Conservation (phyloP, 2,113 vertebrate species). For the Casuarius casuarius region DNA sequence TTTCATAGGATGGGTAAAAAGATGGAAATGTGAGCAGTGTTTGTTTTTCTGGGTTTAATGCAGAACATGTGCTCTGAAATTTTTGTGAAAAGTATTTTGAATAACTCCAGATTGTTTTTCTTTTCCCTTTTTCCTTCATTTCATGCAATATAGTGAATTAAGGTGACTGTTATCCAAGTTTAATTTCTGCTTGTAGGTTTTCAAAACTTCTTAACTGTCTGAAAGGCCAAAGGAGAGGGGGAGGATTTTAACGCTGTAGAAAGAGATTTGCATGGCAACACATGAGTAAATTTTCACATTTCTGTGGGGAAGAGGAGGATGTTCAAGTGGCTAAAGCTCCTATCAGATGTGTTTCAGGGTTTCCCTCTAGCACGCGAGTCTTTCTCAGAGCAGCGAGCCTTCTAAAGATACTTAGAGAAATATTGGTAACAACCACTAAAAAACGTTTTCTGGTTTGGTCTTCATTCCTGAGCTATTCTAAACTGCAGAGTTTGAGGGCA, state of each 20-base stretch:
- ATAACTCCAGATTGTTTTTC: neutral
- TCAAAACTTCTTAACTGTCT: neutral
- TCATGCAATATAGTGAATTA: neutral
- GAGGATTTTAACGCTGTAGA: neutral
- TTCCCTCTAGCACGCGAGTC: neutral
- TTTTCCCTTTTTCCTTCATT: neutral
- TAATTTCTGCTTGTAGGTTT: neutral
- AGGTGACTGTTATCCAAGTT: too few relatives aligned
- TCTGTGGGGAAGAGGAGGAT: neutral
- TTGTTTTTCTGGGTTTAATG: neutral
- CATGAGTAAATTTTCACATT: neutral
- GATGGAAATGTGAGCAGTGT: neutral
- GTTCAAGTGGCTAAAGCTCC: neutral
- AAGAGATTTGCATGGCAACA: neutral
- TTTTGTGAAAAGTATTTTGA: fast-evolving
- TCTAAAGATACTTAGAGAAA: too few relatives aligned
- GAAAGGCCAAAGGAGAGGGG: neutral
- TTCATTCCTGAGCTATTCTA: neutral
- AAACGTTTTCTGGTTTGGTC: neutral
- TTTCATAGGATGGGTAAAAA: neutral
- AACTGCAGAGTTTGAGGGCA: neutral
- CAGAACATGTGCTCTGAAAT: neutral
- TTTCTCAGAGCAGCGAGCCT: neutral
- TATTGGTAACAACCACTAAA: neutral
- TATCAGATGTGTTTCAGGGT: neutral